phyloP scores from a whole-genome alignment of 2,888 invertebrate genomes.

The Tetanocera ferruginea region DNA sequence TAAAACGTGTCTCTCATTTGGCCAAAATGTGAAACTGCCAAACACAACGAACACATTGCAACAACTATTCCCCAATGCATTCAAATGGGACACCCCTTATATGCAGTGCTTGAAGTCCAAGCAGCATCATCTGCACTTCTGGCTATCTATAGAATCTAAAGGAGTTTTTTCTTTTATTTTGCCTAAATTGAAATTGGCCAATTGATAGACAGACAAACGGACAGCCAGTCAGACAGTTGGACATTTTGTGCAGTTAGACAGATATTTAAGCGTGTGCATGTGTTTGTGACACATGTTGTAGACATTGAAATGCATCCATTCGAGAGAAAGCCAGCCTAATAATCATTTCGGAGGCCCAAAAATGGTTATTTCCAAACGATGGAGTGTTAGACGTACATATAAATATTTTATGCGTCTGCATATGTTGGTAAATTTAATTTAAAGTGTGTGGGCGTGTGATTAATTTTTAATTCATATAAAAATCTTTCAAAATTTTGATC shows the following conservation, averaged over 20 bases:
- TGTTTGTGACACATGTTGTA: background rate
- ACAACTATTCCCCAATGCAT: constrained; percentile 25
- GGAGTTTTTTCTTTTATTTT: background rate
- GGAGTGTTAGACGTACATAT: background rate
- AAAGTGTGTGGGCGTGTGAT: background rate
- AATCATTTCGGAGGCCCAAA: background rate
- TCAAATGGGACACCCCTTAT: background rate
- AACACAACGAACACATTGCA: constrained; percentile 34
- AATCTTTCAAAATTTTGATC: no score
- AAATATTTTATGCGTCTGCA: background rate
- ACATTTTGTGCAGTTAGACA: background rate
- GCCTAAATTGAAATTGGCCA: constrained; percentile 51
- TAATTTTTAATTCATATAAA: background rate
- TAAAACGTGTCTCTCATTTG: constrained; percentile 23
- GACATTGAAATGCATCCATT: constrained; percentile 15
- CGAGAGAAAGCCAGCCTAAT: background rate
- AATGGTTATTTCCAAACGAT: background rate
- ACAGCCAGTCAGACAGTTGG: background rate
- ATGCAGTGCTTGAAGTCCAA: background rate
- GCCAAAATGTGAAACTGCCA: background rate
- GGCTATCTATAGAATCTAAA: background rate
- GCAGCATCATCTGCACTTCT: background rate
- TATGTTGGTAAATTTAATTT: background rate
- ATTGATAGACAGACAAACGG: constrained; percentile 44
- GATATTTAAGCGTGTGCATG: background rate